Base-by-base conservation (phyloP, 2,888 invertebrate genomes). In the Calliphora vomitoria region DNA sequence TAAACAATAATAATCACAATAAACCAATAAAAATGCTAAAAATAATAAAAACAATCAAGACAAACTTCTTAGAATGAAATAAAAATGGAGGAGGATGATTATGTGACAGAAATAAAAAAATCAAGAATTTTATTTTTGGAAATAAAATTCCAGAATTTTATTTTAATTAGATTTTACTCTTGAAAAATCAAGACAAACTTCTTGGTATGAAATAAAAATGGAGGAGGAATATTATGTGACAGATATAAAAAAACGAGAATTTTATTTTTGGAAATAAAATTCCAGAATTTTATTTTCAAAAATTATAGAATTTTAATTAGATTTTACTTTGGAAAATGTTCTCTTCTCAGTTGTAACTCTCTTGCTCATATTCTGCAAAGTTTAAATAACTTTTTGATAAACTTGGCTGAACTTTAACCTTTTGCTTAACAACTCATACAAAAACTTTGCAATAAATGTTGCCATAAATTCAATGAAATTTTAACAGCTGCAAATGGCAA, bases 1-100 rank as follows among this genome's bases (percentile, higher is more conserved):
- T 75, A 50, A 79, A 76, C 64, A 64, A 62, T 53, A 60, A 82
- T 64, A 84, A 69, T 76, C 69, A 79, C 25, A 62, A 85, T 60
- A 55, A 85, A 74, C 75, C 11, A 68, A 62, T 62, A 79, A 35
- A 50, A 62, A 69, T 58, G 25, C 8, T 68, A 66, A 81, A 66
- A 44, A 38, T 74, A 10, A 44, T 41, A 41, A 58, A 50, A 50
- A 47, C 20, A 47, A 41, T 58, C 55, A 35, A 41, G 50, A 50
- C n/a, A 50, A 50, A 50, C 15, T 20, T 41, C 55, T 11, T 38
- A 20, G 41, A 1, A 55, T 55, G 18, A 41, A 25, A 58, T n/a
- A n/a, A 55, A 55, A 6, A 35, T 35, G 6, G 0, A 35, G 6
- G 35, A 35, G 6, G 3, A 5, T 5, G 4, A 6, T 35, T 4